Percentiles rank a stretch among this genome's conserved stretches.
Evolutionary conservation across 2,113 vertebrate genomes (phyloP).

Genomic region (Cichladusa arquata): DNA sequence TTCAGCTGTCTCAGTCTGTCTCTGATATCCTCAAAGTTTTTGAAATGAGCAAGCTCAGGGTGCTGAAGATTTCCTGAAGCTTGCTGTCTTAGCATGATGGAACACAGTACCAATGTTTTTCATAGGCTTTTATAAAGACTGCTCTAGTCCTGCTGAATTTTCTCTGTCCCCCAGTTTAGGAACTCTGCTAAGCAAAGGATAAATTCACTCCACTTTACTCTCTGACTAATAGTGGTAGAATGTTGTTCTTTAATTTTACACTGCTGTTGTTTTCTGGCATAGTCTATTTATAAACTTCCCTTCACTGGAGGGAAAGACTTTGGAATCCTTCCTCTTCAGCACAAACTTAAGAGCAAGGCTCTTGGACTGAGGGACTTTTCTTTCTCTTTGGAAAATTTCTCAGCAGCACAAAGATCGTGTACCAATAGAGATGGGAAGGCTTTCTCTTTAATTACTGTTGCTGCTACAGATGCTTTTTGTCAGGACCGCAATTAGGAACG

Average conservation of each 20-base stretch:
- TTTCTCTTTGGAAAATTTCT: background rate
- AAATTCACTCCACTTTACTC: background rate
- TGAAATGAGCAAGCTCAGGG: rapidly evolving
- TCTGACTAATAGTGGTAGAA: background rate
- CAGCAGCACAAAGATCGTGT: background rate
- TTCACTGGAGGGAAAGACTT: background rate
- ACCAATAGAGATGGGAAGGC: background rate
- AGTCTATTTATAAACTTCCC: background rate
- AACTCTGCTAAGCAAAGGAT: background rate
- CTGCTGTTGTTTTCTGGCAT: background rate
- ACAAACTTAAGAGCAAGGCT: background rate
- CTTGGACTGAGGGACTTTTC: background rate
- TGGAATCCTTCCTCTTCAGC: background rate
- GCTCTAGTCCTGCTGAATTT: background rate
- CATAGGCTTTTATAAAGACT: background rate
- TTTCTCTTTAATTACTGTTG: background rate
- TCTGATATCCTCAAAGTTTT: background rate
- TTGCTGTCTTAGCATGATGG: background rate
- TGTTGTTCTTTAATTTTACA: background rate
- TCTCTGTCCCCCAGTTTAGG: background rate
- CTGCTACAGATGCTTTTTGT: background rate
- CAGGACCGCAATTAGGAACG: background rate
- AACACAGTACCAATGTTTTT: background rate
- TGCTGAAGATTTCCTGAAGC: background rate
- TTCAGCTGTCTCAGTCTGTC: background rate